Evolutionary conservation across 2,888 invertebrate species (phyloP), one percentile per base, ranked within the genome.

Genomic region (Tetranychus truncatus): DNA sequence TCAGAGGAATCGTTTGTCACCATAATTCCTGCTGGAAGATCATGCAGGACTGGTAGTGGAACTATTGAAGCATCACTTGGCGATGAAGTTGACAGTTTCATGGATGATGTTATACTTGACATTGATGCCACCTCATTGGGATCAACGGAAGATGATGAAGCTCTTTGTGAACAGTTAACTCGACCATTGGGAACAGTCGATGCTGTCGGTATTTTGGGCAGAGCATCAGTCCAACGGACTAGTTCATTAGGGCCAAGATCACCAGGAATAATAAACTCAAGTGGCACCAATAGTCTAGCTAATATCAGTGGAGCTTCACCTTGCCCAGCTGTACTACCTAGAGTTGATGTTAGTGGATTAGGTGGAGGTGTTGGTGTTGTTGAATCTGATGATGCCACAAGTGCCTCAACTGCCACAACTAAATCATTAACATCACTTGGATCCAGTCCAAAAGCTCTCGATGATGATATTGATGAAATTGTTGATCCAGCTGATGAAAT

Each of bases 31-130:
- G 75, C 74, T 71, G 77, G 76, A 44, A 66, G 78, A 5, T 77
- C 67, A 69, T 67, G 55, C 34, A 69, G 75, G 6, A 55, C 55
- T 6, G 55, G 55, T 15, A 55, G 55, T 55, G 76, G 73, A 71
- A 74, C 92, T 18, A 92, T 92, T 0, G 83, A 83, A 74, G 81
- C 81, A 45, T 82, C 82, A 24, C 76, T 69, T 18, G 69, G 69
- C 5, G 72, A 76, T 67, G 83, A 83, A 78, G 82, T 82, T 77
- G 83, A 91, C 82, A 92, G 92, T 82, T 86, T 75, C 45, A 72
- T 72, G n/a, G 72, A 72, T n/a, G 72, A 72, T 34, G 72, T 72
- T 1, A 72, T 72, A 11, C 11, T 72, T 11, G 76, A 76, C 21
- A 69, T 74, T 46, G 76, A 76, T 8, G 71, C 45, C 21, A 66